Evolutionary conservation across 2,113 vertebrate species (phyloP), one percentile per base, ranked within the genome.

Genomic region (Clarias macrocephalus): DNA sequence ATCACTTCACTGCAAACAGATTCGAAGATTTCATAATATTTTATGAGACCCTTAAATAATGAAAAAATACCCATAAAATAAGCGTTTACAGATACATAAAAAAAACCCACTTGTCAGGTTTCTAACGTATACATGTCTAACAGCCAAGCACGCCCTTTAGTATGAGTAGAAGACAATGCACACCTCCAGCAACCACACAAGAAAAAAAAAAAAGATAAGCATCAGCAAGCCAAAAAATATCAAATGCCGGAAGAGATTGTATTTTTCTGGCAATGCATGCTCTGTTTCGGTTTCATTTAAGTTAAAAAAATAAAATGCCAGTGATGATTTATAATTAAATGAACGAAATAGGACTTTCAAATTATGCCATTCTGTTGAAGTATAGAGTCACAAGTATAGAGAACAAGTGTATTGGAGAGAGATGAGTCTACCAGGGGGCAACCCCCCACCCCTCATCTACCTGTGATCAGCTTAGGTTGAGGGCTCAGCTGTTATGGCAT

Each of bases 401-500:
- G 77, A 59, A 80, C 30, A 57, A n/a, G 33, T 15, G 6, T 62
- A 63, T 18, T 84, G 19, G 30, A 48, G 57, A 75, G 11, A 16
- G 15, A 62, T 54, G 30, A 48, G 21, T 60, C 23, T 52, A 42
- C 25, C 13, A 19, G 3, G 11, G 13, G 18, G 65, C 33, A 54
- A 59, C 42, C 54, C 54, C 54, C 28, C 85, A n/a, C 80, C 28
- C 42, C 59, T 56, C 23, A 84, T 68, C 56, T 68, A 80, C 82
- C 33, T 68, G 75, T 84, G 73, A 72, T 79, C 59, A 66, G 23
- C 60, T 82, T 72, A 54, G 30, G 60, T 76, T 18, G 5, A 59
- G 72, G 21, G 62, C 63, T 84, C 87, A 80, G 73, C 19, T 87
- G 82, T 86, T 87, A 57, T 83, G 82, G 66, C 76, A 87, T 89